A percentile compares a stretch with the other conserved stretches of the same genome.
Conservation (phyloP, 2,888 invertebrate genomes). For the Limnephilus lunatus region DNA sequence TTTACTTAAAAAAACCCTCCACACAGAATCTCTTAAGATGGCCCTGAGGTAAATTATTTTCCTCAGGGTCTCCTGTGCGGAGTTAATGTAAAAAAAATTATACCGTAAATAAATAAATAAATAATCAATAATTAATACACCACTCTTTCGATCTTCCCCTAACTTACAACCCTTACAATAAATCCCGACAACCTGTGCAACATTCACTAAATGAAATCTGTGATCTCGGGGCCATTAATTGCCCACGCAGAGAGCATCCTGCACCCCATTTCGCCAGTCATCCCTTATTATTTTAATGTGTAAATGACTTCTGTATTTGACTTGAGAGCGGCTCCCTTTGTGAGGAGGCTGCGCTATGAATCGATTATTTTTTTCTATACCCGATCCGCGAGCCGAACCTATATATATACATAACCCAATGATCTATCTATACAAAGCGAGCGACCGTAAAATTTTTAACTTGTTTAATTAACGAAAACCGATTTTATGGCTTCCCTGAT, state of each 20-base stretch:
- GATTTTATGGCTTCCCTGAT: not conserved
- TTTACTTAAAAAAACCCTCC: too few relatives aligned
- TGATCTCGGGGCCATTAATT: conserved; percentile 51
- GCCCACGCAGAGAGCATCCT: conserved; percentile 12
- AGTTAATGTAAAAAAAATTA: too few relatives aligned
- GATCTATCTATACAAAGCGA: not conserved
- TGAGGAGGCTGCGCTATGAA: conserved; percentile 36
- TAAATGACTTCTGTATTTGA: conserved; percentile 64
- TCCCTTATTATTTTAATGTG: conserved; percentile 64
- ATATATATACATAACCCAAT: not conserved
- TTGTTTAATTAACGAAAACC: not conserved
- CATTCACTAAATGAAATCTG: not conserved
- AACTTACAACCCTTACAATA: not conserved
- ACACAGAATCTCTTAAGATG: too few relatives aligned
- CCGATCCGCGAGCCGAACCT: not conserved
- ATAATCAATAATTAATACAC: not conserved
- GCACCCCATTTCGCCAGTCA: conserved; percentile 60
- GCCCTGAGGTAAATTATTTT: too few relatives aligned
- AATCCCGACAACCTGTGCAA: conserved; percentile 6
- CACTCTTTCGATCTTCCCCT: not conserved
- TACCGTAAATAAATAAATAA: too few relatives aligned
- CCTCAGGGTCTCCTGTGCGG: too few relatives aligned
- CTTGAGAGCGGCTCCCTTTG: conserved; percentile 49
- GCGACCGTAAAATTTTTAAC: not conserved
- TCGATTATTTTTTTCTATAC: conserved; percentile 46